Evolutionary conservation across 2,888 invertebrate species (phyloP).

Genomic region (Phrixothrix hirtus): DNA sequence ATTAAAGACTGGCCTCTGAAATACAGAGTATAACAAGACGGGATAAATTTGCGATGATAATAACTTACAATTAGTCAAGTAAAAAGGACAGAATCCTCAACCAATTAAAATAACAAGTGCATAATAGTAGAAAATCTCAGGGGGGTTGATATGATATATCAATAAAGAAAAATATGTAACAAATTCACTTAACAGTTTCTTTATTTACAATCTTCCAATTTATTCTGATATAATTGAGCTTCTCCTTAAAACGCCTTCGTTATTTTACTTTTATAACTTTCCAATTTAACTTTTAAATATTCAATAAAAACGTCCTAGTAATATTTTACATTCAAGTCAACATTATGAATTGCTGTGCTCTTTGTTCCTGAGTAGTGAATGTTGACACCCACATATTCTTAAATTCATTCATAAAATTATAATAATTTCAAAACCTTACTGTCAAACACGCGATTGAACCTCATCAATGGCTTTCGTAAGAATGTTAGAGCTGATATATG

Average conservation of each 20-base stretch:
- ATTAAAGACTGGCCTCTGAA: constrained; percentile 33
- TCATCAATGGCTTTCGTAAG: constrained; percentile 49
- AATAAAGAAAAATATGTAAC: constrained; percentile 33
- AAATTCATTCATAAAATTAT: constrained; percentile 50
- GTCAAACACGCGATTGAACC: constrained; percentile 48
- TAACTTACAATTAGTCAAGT: constrained; percentile 40
- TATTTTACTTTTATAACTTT: too few relatives aligned
- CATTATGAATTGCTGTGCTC: constrained; percentile 11
- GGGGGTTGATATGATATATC: too few relatives aligned
- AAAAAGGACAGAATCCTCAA: constrained; percentile 33
- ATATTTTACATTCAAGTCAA: constrained; percentile 12
- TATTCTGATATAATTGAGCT: constrained; percentile 30
- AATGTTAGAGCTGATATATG: constrained; percentile 38
- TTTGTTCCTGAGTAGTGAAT: constrained; percentile 24
- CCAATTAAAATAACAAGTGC: constrained; percentile 34
- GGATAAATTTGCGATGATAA: constrained; percentile 39
- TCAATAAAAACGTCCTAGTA: constrained; percentile 10
- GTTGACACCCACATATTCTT: constrained; percentile 19
- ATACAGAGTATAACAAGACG: constrained; percentile 35
- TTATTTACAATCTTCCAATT: constrained; percentile 32
- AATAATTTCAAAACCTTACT: constrained; percentile 45
- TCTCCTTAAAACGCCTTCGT: constrained; percentile 9
- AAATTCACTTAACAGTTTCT: constrained; percentile 34
- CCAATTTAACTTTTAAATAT: constrained; percentile 6
- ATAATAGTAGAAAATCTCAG: constrained; percentile 25